Conservation (phyloP, 2,797 vertebrate genomes). For the Sebastes baramenuke region DNA sequence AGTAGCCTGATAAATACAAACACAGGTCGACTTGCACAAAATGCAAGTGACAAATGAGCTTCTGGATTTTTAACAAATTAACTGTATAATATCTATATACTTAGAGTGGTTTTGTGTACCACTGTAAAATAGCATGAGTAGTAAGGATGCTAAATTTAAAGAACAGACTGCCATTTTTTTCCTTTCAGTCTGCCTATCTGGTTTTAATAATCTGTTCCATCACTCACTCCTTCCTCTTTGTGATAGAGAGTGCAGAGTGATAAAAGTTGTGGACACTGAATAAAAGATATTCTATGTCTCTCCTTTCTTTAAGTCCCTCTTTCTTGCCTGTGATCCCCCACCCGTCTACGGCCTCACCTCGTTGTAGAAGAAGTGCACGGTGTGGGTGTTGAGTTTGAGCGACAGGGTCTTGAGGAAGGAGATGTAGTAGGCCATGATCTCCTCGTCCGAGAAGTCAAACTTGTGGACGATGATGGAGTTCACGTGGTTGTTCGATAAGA, state of each 20-base stretch:
- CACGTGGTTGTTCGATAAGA: conserved; percentile 98
- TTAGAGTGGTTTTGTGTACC: background rate
- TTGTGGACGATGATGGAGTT: conserved; percentile 99
- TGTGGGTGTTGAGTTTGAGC: conserved; percentile 97
- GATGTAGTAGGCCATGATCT: conserved; percentile 99
- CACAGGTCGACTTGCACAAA: background rate
- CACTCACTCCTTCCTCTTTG: background rate
- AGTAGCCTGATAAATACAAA: background rate
- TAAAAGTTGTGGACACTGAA: background rate
- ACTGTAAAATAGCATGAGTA: background rate
- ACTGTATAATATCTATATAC: background rate
- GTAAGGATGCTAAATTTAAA: background rate
- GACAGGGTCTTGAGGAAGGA: conserved; percentile 99
- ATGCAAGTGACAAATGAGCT: background rate
- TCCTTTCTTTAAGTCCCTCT: background rate
- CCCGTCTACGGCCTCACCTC: conserved; percentile 86
- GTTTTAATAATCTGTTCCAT: background rate
- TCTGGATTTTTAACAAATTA: background rate
- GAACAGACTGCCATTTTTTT: background rate
- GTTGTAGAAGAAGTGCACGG: conserved; percentile 99
- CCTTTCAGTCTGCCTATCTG: background rate
- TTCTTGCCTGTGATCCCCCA: too few relatives aligned
- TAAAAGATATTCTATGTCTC: background rate
- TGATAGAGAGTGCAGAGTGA: background rate
- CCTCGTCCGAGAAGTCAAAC: conserved; percentile 99